These are phyloP conservation scores for Xerus inauris DNA, from an alignment of 2,113 vertebrate species.

Conservation along the genomic window DNA sequence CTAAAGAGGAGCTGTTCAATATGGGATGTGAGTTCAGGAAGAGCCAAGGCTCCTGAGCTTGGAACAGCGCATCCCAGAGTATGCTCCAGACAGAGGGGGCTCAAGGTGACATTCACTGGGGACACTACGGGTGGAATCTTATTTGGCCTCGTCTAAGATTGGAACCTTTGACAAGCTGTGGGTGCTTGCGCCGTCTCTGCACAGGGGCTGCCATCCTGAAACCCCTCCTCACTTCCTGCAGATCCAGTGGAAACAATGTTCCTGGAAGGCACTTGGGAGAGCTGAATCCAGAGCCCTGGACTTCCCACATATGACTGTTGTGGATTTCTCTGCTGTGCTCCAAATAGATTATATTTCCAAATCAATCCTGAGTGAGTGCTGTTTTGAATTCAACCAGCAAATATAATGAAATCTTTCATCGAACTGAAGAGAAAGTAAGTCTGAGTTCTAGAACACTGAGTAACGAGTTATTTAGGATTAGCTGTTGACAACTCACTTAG, in stretches of 20 bases:
- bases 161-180: not conserved
- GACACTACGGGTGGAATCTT: not conserved
- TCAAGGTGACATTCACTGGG: rapidly evolving
- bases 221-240: rapidly evolving
- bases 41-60: not conserved
- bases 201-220: not conserved
- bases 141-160: not conserved
- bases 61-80: not conserved
- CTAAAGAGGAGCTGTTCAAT: not conserved
- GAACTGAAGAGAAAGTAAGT: not conserved
- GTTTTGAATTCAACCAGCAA: not conserved
- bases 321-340: not conserved
- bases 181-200: not conserved
- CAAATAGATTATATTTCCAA: not conserved
- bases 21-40: rapidly evolving
- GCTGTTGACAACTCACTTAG: not conserved
- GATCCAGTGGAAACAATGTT: rapidly evolving
- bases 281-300: not conserved
- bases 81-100: not conserved
- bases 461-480: not conserved
- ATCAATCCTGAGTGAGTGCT: not conserved
- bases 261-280: not conserved
- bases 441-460: too few relatives aligned
- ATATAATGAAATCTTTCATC: not conserved
- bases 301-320: rapidly evolving